These are phyloP conservation scores for Diabrotica balteata DNA, from an alignment of 2,888 invertebrate genomes.

Conservation along the genomic window DNA sequence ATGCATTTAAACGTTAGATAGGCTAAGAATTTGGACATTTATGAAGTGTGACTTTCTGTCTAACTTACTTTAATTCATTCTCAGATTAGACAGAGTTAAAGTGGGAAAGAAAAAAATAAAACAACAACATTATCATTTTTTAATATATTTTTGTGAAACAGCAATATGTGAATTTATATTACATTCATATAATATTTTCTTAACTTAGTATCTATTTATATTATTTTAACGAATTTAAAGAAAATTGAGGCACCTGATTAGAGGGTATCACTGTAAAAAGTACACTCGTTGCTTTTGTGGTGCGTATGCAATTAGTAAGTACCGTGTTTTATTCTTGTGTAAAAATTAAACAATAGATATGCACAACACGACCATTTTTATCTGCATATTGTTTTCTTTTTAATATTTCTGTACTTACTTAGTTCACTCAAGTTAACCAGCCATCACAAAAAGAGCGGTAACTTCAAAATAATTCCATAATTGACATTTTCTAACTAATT, in stretches of 20 bases:
- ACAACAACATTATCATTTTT: slow-evolving; percentile 41
- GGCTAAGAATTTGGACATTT: slow-evolving; percentile 38
- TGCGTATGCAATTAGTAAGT: slow-evolving; percentile 51
- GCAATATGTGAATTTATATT: slow-evolving; percentile 59
- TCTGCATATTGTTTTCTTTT: background rate
- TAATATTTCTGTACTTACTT: slow-evolving; percentile 25
- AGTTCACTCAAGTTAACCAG: slow-evolving; percentile 1
- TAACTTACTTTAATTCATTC: background rate
- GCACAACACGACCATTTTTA: slow-evolving; percentile 41
- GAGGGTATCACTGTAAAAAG: slow-evolving; percentile 55
- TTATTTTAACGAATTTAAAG: slow-evolving; percentile 56
- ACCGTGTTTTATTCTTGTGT: slow-evolving; percentile 44
- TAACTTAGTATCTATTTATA: slow-evolving; percentile 59
- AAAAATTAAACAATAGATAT: slow-evolving; percentile 44
- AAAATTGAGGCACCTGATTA: slow-evolving; percentile 60
- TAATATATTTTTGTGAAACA: slow-evolving; percentile 60
- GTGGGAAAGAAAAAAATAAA: slow-evolving; percentile 17
- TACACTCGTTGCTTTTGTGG: slow-evolving; percentile 52
- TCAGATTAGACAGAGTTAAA: no score
- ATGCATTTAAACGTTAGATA: slow-evolving; percentile 37
- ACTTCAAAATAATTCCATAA: no score
- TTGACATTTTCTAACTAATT: no score
- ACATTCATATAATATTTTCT: slow-evolving; percentile 59
- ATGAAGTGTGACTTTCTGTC: background rate
- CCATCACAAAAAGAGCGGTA: background rate